Conservation (phyloP, 2,888 invertebrate genomes). For the Notodonta dromedarius region DNA sequence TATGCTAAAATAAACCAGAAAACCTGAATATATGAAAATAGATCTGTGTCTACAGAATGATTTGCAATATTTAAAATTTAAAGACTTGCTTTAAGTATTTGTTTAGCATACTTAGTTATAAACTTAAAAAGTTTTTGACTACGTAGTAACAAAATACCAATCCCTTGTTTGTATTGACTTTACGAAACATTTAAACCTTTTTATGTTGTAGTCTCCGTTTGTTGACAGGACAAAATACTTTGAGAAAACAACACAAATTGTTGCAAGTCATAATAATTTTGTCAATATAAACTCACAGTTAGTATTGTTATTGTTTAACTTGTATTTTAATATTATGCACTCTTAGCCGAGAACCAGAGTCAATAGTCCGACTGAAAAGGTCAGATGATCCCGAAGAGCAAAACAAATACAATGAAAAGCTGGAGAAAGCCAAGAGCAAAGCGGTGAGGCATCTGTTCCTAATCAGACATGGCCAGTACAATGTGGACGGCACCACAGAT, state of each 20-base stretch:
- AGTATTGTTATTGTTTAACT: no score
- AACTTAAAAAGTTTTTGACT: no score
- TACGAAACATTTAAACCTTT: no score
- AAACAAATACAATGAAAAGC: constrained; percentile 87
- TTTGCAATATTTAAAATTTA: not conserved
- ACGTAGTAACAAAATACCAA: no score
- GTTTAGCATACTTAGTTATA: no score
- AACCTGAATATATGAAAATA: no score
- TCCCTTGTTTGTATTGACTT: no score
- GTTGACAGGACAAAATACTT: no score
- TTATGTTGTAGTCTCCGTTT: no score
- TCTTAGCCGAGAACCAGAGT: constrained; percentile 88
- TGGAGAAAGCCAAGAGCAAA: constrained; percentile 85
- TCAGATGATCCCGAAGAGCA: constrained; percentile 80
- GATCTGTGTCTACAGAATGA: not conserved
- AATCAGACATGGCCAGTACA: constrained; percentile 98
- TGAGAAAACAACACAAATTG: no score
- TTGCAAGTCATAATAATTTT: no score
- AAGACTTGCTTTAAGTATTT: not conserved
- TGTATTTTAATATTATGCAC: not conserved
- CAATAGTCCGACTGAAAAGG: constrained; percentile 85
- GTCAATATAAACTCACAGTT: no score
- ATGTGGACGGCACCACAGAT: constrained; percentile 89
- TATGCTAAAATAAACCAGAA: not conserved
- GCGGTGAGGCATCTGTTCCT: constrained; percentile 93